Evolutionary conservation across 2,797 vertebrate genomes (phyloP).

Genomic region (Pantherophis alleghaniensis): DNA sequence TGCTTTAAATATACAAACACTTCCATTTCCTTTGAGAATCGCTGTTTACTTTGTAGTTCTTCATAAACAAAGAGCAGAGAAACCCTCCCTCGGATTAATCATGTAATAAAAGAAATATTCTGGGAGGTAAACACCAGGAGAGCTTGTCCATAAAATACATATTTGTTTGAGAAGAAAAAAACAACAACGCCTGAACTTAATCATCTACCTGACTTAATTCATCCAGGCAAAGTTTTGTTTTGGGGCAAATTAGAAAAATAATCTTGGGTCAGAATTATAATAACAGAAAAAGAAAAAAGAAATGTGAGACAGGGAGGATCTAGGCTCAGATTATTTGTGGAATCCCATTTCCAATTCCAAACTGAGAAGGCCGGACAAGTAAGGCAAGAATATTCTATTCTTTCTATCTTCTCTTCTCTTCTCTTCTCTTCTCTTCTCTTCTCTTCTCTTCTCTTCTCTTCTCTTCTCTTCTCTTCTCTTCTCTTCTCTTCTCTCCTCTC

Average conservation of each 20-base stretch:
- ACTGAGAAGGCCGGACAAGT: neutral
- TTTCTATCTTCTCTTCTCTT: no score
- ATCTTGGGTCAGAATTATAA: neutral
- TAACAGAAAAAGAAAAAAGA: neutral
- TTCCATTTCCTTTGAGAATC: neutral
- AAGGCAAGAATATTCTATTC: neutral
- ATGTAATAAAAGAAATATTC: neutral
- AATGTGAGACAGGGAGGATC: no score
- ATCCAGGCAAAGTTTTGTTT: neutral
- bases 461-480: no score
- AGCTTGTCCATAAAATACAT: neutral
- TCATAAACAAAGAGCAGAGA: neutral
- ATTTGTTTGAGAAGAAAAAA: neutral
- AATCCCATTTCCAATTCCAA: neutral
- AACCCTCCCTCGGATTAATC: neutral
- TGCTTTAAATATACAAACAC: neutral
- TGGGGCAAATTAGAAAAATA: neutral
- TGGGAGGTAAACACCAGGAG: neutral
- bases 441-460: no score
- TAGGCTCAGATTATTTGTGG: neutral
- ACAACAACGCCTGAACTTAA: no score
- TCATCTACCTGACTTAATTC: neutral
- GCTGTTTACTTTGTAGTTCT: neutral
- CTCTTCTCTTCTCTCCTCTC: no score
- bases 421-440: no score